Base-by-base conservation (phyloP, 2,113 vertebrate species). In the Chascanopsetta lugubris region DNA sequence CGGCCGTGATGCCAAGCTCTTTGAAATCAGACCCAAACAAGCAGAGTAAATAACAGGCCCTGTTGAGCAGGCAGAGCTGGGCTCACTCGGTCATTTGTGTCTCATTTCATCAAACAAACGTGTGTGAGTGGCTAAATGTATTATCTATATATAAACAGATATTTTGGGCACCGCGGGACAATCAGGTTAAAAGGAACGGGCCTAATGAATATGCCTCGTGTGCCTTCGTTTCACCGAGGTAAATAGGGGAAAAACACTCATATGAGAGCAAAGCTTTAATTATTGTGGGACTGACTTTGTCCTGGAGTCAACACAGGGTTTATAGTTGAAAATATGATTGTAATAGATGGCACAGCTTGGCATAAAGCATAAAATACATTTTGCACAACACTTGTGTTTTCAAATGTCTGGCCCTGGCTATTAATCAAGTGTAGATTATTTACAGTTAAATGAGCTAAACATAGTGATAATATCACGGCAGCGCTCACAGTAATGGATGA, bases 91-190 rank as follows among this genome's bases (percentile, higher is more conserved):
- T 61, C 75, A 79, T 83, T 67, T 82, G 46, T 46, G 63, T 72
- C 64, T 72, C 61, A 17, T 65, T 80, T 74, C 43, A 79, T 82
- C 73, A 82, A 45, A 66, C 78, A 63, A 82, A 84, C 78, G 84
- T 12, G 10, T 55, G 50, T 22, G 42, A 68, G 67, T 59, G 54
- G 68, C 61, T 77, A 73, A 85, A 77, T 68, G 47, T 38, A 77
- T 70, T 71, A 66, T 69, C 72, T 75, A 62, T 75, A 65, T 64
- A 84, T 72, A 76, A 61, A 77, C 27, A 29, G 29, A 69, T 61
- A 63, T 72, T 58, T 85, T 81, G 75, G 75, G 72, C 85, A 75
- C 76, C 72, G 70, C 1, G 5, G 70, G 46, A 82, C 71, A 78
- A 80, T 87, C 53, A n/a, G 38, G 57, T 62, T 75, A 59, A 58